Percentiles rank a stretch among this genome's conserved stretches.
These are phyloP conservation scores for Diarsia dahlii DNA, from an alignment of 2,888 invertebrate species.

Conservation along the genomic window DNA sequence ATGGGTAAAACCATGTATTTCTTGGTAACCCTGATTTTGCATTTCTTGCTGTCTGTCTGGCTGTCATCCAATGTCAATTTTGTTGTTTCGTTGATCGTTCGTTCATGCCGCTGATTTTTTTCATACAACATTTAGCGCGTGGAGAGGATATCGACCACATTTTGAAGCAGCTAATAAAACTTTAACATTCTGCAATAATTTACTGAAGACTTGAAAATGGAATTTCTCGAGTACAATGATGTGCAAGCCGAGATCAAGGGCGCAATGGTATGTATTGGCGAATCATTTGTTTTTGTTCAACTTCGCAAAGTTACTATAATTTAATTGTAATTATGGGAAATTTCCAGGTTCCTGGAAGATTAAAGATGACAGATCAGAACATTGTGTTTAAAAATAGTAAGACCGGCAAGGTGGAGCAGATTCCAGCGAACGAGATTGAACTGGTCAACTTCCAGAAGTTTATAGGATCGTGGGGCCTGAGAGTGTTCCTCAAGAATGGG, in stretches of 20 bases:
- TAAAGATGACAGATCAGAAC: slow-evolving; percentile 97
- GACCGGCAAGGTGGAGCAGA: slow-evolving; percentile 98
- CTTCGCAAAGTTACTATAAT: slow-evolving; percentile 3
- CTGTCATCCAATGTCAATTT: slow-evolving; percentile 42
- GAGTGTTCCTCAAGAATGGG: slow-evolving; percentile 97
- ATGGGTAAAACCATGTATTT: neutral
- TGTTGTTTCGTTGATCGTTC: slow-evolving; percentile 51
- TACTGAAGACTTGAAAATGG: slow-evolving; percentile 87
- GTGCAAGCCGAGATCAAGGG: slow-evolving; percentile 96
- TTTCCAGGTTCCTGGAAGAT: slow-evolving; percentile 95
- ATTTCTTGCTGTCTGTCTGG: slow-evolving; percentile 19
- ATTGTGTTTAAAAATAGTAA: slow-evolving; percentile 98
- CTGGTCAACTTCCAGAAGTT: slow-evolving; percentile 98
- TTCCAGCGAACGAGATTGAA: slow-evolving; percentile 96
- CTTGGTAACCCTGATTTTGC: slow-evolving; percentile 36
- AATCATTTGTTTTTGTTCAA: slow-evolving; percentile 3
- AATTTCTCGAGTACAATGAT: slow-evolving; percentile 97
- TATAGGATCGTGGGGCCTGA: slow-evolving; percentile 96
- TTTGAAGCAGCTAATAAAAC: slow-evolving; percentile 16
- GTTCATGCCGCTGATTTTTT: slow-evolving; percentile 52
- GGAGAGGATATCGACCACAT: slow-evolving; percentile 49
- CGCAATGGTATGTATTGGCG: slow-evolving; percentile 92
- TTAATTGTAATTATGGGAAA: slow-evolving; percentile 34
- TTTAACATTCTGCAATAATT: neutral
- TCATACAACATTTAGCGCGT: slow-evolving; percentile 54